Base-by-base conservation (phyloP, 2,888 invertebrate genomes). In the Griposia aprilina region DNA sequence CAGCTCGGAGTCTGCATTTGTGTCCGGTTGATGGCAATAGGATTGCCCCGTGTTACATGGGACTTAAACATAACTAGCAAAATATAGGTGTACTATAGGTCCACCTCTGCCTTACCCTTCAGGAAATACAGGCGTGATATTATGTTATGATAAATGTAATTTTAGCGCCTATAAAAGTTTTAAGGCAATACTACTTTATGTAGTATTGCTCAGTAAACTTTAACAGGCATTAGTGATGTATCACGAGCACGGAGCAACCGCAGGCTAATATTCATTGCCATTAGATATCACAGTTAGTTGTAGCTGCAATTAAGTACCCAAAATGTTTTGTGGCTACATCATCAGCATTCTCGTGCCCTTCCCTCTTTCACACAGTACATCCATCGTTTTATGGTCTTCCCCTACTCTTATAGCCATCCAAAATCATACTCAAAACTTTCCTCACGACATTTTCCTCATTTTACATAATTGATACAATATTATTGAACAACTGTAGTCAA, bases 151-250 rank as follows among this genome's bases (percentile, higher is more conserved):
- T 36, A 36, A 36, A 41, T 10, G n/a, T 57, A 17, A 41, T 20
- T n/a, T n/a, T 13, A 17, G 17, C 79, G 59, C 68, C 68, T 59
- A 41, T 13, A 4, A 20, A 50, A 20, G 0, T 41, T 30, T n/a
- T 0, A 48, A 6, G 3, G 50, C 79, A 76, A 78, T 0, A 6
- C 11, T 26, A 17, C 5, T 11, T 41, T 17, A 26, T 23, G 10
- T 7, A 7, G 10, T 17, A 23, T 17, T 78, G 78, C 78, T 66
- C 23, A 66, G 5, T 23, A 17, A 48, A 50, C 13, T 48, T 57
- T 57, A 11, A 36, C 36, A 60, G 75, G 41, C 50, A 62, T 50
- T 20, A n/a, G 13, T 26, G 0, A 41, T 59, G 3, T 20, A 15
- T 20, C 1, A 17, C 45, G 1, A n/a, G 13, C 41, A 30, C 1